Evolutionary conservation across 2,888 invertebrate species (phyloP), one percentile per base, ranked within the genome.

Genomic region (Orchesella flavescens): DNA sequence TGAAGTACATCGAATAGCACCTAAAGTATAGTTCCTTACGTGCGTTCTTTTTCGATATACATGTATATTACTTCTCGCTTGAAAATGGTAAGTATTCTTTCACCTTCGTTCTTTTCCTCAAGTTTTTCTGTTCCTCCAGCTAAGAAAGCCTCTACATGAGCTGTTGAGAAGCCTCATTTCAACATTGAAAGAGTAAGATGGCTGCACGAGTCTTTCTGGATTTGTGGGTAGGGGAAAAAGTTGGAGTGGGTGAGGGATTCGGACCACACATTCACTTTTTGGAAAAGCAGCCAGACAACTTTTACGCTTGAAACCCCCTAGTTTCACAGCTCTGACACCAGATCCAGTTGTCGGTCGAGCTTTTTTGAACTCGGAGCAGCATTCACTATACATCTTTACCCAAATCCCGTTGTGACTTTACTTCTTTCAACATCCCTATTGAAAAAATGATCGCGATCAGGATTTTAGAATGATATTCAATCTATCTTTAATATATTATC

Each of bases 261-360:
- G 80, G 80, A 65, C 57, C 66, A 17, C 46, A 13, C 66, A 72
- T 65, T 71, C n/a, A 15, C n/a, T 19, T 78, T 49, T 17, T 71
- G 69, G 15, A 55, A 53, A 72, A 74, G 59, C 12, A 23, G 24
- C 77, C 24, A 34, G 24, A 21, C 69, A 74, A 61, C 49, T 43
- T 57, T 34, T 57, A 19, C 53, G 34, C 61, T 57, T 15, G n/a
- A 69, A 43, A 15, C 73, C 55, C 43, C 43, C 17, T 75, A 81
- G 81, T 75, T 81, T 75, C 68, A 13, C 3, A 44, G 4, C 13
- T 49, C 57, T 53, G 61, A 74, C 81, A 81, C 81, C 74, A 81
- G 81, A 81, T 81, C 81, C 81, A 81, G 81, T 81, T 81, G 75
- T 68, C 13, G 19, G 81, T 81, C 69, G 13, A 59, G 44, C 19